These are phyloP conservation scores for Poecile montanus DNA, from an alignment of 2,797 vertebrate genomes.

Conservation along the genomic window DNA sequence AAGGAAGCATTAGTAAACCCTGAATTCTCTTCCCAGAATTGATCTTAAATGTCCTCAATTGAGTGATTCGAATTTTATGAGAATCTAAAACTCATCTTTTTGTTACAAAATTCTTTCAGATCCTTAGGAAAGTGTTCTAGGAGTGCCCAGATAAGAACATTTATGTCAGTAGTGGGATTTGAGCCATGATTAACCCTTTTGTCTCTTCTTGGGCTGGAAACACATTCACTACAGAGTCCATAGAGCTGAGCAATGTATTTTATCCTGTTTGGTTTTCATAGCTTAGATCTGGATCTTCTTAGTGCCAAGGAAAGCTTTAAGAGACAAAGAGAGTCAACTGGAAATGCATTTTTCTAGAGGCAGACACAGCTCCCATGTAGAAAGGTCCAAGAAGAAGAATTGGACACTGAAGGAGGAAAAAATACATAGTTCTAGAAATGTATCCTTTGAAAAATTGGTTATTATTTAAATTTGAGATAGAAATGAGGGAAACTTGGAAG, in stretches of 20 bases:
- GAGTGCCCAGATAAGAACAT: background rate
- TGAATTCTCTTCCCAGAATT: background rate
- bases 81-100: background rate
- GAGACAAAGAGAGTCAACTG: background rate
- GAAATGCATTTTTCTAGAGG: background rate
- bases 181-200: background rate
- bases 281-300: background rate
- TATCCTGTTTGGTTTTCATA: background rate
- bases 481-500: background rate
- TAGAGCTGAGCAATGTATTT: background rate
- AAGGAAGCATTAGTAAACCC: background rate
- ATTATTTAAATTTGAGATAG: background rate
- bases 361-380: background rate
- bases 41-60: background rate
- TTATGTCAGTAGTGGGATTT: background rate
- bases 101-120: background rate
- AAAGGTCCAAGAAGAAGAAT: background rate
- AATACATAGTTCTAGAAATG: background rate
- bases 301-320: background rate
- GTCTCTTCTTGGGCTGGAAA: background rate
- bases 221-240: background rate
- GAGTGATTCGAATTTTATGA: background rate
- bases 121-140: background rate
- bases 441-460: background rate
- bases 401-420: background rate